Evolutionary conservation across 2,888 invertebrate genomes (phyloP).

Genomic region (Napeogenes inachia): DNA sequence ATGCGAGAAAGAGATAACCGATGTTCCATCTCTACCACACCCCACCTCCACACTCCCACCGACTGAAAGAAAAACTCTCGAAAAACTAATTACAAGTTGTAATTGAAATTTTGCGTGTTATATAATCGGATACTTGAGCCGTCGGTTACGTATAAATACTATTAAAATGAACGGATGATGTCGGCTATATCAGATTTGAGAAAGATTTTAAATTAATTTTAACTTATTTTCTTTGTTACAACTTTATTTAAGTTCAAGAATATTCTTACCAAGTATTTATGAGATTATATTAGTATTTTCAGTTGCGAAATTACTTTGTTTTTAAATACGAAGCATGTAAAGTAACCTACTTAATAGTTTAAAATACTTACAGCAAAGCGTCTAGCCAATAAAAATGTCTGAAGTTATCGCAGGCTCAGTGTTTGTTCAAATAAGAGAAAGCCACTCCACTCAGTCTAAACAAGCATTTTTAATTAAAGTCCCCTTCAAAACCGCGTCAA

Average conservation of each 20-base stretch:
- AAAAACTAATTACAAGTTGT: conserved; percentile 80
- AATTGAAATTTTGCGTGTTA: conserved; percentile 80
- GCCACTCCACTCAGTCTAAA: conserved; percentile 45
- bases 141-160: conserved; percentile 77
- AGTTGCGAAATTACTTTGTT: no score
- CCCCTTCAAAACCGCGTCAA: conserved; percentile 62
- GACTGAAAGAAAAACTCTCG: conserved; percentile 78
- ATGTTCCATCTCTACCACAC: conserved; percentile 46
- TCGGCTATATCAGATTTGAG: conserved; percentile 24
- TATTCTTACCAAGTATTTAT: no score
- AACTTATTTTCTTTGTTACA: not conserved
- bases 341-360: no score
- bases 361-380: not conserved
- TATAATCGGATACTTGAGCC: conserved; percentile 79
- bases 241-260: not conserved
- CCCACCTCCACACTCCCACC: conserved; percentile 62
- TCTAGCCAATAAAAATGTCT: conserved; percentile 9
- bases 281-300: no score
- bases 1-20: conserved; percentile 43
- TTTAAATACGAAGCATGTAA: no score
- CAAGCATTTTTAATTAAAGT: conserved; percentile 74
- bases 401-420: conserved; percentile 11
- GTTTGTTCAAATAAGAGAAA: conserved; percentile 38
- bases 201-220: not conserved
- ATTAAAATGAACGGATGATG: conserved; percentile 67